These are phyloP conservation scores for Psammodynastes pulverulentus DNA, from an alignment of 2,113 vertebrate species.

Conservation along the genomic window DNA sequence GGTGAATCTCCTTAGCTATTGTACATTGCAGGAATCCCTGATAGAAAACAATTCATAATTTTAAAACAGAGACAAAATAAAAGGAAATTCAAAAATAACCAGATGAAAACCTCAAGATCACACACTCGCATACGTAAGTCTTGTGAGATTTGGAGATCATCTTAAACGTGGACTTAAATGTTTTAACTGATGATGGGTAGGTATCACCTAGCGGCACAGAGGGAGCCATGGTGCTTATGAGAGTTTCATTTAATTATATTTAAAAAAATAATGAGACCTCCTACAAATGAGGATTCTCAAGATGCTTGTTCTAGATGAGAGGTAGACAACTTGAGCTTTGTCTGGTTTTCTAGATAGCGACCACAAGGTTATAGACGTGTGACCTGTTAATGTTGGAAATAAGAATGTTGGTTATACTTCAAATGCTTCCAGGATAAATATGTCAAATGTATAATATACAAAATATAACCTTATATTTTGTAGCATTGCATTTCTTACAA, in stretches of 20 bases:
- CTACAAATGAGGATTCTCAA: neutral
- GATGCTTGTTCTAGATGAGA: neutral
- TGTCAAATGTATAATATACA: neutral
- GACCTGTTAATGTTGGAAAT: neutral
- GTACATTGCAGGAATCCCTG: neutral
- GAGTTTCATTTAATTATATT: neutral
- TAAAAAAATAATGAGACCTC: accelerated
- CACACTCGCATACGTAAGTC: neutral
- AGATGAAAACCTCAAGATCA: neutral
- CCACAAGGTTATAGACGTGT: neutral
- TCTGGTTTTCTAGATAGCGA: neutral
- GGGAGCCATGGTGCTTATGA: neutral
- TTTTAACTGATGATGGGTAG: neutral
- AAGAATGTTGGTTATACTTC: neutral
- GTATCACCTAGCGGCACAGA: neutral
- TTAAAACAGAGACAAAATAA: neutral
- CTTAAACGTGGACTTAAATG: neutral
- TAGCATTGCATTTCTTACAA: neutral
- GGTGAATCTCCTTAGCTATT: neutral
- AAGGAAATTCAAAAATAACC: neutral
- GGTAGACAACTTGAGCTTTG: accelerated
- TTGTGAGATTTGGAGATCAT: neutral
- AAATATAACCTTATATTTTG: neutral
- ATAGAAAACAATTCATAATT: neutral
- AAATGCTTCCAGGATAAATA: neutral